Evolutionary conservation across 2,113 vertebrate species (phyloP).

Genomic region (Burhinus bistriatus): DNA sequence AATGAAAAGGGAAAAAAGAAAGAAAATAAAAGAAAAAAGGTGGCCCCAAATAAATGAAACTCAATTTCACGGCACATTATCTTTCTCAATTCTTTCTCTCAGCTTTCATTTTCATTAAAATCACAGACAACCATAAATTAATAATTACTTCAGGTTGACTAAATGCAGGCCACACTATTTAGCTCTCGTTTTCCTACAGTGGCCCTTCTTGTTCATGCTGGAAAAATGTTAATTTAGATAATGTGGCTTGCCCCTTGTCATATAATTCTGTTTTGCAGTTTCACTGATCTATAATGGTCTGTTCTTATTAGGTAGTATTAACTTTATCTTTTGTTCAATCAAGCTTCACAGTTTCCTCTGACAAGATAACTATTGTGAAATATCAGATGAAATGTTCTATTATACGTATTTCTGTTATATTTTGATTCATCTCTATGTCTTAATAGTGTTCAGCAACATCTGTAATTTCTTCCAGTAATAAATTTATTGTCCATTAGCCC

Average conservation of each 20-base stretch:
- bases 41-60: conserved; percentile 97
- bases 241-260: conserved; percentile 94
- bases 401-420: conserved; percentile 59
- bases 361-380: conserved; percentile 74
- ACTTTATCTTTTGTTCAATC: conserved; percentile 92
- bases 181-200: conserved; percentile 84
- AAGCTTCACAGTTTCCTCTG: conserved; percentile 81
- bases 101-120: conserved; percentile 99
- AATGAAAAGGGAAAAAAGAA: conserved; percentile 25
- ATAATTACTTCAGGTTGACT: conserved; percentile 99
- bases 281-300: conserved; percentile 97
- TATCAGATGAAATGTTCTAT: conserved; percentile 63
- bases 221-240: conserved; percentile 99
- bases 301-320: conserved; percentile 98
- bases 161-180: conserved; percentile 90
- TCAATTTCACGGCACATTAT: conserved; percentile 99
- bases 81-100: conserved; percentile 97
- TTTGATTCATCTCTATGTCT: conserved; percentile 43
- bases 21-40: conserved; percentile 80
- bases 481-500: conserved; percentile 42
- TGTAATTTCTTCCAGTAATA: conserved; percentile 36
- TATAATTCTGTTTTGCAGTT: conserved; percentile 94
- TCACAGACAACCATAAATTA: conserved; percentile 99
- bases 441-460: conserved; percentile 54
- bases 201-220: conserved; percentile 93